Base-by-base conservation (phyloP, 2,888 invertebrate species). In the Caenorhabditis sinica region DNA sequence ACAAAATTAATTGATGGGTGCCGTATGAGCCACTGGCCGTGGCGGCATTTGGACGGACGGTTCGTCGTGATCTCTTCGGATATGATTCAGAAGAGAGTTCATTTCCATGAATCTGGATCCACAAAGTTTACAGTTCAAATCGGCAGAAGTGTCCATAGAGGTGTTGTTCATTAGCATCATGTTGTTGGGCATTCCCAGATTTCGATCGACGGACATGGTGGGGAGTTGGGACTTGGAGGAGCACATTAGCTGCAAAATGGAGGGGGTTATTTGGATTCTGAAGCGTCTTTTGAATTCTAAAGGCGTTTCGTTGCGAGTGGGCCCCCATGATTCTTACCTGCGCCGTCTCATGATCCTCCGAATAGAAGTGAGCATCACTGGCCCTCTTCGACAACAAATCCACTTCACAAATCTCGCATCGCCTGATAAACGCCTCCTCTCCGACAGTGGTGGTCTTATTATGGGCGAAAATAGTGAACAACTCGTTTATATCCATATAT, bases 331-430 rank as follows among this genome's bases (percentile, higher is more conserved):
- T n/a, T n/a, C 40, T 40, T 49, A 85, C 82, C 81, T 72, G 81
- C 1, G 88, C 88, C 5, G 86, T 86, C 45, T 88, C 88, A 73
- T 88, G 88, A 82, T 88, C 88, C 33, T 88, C 88, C 53, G 87
- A 87, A 25, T 82, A 80, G 49, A 87, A 87, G 49, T 88, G 88
- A 0, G 56, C 71, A 25, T 86, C 85, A 23, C 84, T 84, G 53
- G 58, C 30, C 13, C 69, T 43, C 25, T 82, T 81, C 45, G 85
- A 75, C 53, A 74, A 61, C 25, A 88, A 74, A 25, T 86, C 84
- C 13, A 86, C 80, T 43, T 87, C 87, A 65, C 88, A 88, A 25
- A 88, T 76, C 23, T 86, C 82, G 28, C 88, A 88, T 63, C 86
- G 43, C 36, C 75, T 33, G 17, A 68, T 36, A 43, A 82, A 85